Evolutionary conservation across 1,140 invertebrate genomes (phyloP).

Genomic region (Drosophila jambulina): DNA sequence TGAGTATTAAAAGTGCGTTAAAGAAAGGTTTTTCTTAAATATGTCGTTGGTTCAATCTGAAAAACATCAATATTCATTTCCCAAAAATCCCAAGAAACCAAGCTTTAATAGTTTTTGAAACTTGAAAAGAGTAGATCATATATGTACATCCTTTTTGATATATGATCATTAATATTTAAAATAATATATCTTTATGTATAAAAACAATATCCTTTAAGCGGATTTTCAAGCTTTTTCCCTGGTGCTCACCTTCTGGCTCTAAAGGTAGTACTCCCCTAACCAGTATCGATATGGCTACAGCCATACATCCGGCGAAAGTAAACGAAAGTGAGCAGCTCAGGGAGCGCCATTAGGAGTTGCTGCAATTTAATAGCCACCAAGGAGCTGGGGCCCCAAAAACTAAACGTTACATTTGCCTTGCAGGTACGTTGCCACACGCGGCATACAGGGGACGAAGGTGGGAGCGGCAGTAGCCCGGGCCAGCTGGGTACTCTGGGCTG

Average conservation of each 20-base stretch:
- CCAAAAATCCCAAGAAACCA: not conserved
- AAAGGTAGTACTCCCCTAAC: constrained; percentile 3
- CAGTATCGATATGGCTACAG: constrained; percentile 62
- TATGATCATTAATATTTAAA: not conserved
- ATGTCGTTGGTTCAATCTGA: not conserved
- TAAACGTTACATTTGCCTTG: constrained; percentile 70
- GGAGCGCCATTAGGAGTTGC: constrained; percentile 44
- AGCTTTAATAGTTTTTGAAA: not conserved
- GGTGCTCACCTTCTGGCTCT: not conserved
- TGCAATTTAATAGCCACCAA: constrained; percentile 75
- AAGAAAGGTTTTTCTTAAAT: not conserved
- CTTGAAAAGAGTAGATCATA: too few species aligned
- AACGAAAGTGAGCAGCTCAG: constrained; percentile 50
- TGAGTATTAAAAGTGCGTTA: not conserved
- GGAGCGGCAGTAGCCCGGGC: not conserved
- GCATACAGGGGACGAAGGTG: not conserved
- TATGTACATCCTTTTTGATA: too few species aligned
- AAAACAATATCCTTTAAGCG: not conserved
- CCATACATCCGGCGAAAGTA: constrained; percentile 53
- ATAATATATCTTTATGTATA: not conserved
- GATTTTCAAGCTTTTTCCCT: not conserved
- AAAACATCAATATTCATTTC: not conserved
- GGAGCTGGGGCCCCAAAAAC: constrained; percentile 49
- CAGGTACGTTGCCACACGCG: constrained; percentile 39
- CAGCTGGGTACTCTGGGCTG: constrained; percentile 28